These are phyloP conservation scores for Prionailurus bengalensis DNA, from an alignment of 2,113 vertebrate genomes.

Conservation along the genomic window DNA sequence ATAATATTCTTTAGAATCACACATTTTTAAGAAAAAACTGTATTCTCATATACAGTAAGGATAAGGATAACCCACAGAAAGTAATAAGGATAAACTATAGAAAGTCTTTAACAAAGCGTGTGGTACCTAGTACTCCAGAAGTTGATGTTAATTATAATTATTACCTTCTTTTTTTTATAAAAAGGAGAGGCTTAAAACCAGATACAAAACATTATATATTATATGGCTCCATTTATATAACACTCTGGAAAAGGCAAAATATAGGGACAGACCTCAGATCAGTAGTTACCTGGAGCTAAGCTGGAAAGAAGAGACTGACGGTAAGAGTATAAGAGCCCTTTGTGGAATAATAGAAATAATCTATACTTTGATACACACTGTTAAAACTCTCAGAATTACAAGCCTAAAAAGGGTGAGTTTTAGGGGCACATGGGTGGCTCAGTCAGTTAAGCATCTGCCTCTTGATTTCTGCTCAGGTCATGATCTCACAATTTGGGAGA, in stretches of 20 bases:
- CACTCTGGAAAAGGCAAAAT: constrained; percentile 43
- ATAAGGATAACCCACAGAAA: neutral
- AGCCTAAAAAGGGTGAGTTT: neutral
- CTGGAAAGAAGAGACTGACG: neutral
- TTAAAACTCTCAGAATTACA: neutral
- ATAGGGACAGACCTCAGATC: neutral
- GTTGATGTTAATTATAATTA: neutral
- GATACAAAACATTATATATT: neutral
- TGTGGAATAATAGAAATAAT: neutral
- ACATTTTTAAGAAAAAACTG: constrained; percentile 34
- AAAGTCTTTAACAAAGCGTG: neutral
- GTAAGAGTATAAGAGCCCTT: neutral
- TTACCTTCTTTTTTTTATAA: constrained; percentile 23
- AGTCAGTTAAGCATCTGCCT: too few species aligned
- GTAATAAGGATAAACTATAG: neutral
- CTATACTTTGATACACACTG: neutral
- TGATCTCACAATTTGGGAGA: too few species aligned
- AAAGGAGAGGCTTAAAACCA: constrained; percentile 37
- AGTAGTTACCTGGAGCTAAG: neutral
- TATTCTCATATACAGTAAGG: neutral
- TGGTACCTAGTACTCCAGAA: neutral
- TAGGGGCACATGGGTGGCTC: neutral
- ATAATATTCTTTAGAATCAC: neutral
- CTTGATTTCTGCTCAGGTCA: too few species aligned
- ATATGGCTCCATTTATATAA: neutral